Evolutionary conservation across 2,113 vertebrate genomes (phyloP), one percentile per base, ranked within the genome.

Genomic region (Rhagologus leucostigma): DNA sequence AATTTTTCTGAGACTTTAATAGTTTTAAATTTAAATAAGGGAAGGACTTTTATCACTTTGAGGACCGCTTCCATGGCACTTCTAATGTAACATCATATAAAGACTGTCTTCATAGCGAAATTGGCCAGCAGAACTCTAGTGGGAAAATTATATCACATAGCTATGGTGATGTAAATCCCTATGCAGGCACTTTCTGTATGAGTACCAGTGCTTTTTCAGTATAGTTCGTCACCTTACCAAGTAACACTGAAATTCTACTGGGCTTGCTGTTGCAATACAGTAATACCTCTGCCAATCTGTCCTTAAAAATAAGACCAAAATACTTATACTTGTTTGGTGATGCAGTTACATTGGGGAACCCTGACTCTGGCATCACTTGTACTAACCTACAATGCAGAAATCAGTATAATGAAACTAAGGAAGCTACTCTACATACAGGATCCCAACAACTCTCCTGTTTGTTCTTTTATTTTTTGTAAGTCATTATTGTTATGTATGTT

Each of bases 21-120:
- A 56, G 41, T 37, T 89, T 82, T 49, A 91, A 84, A 81, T 67
- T 86, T 89, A 96, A 83, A 95, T 79, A 59, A 91, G 80, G 67
- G 78, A 88, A 50, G 53, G 59, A 84, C 42, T 84, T 87, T 87
- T 75, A 78, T 89, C 33, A 71, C 47, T 95, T 89, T 56, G 52
- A 89, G 50, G 27, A 59, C 14, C 3, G 0, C n/a, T 77, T 13
- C 7, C 56, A 60, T 9, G 30, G 49, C n/a, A 29, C 46, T 84
- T 62, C 59, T 60, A 63, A 37, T 44, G 44, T 71, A 92, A 26
- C 23, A 71, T 87, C 60, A 33, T 71, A 92, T 81, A 56, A 92
- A 89, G 33, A 33, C 37, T 68, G 33, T 70, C 76, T 80, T 96
- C 83, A 59, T 18, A 77, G 57, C 6, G 16, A 90, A 84, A 93